Evolutionary conservation across 2,113 vertebrate species (phyloP), one percentile per base, ranked within the genome.

Genomic region (Prolemur simus): DNA sequence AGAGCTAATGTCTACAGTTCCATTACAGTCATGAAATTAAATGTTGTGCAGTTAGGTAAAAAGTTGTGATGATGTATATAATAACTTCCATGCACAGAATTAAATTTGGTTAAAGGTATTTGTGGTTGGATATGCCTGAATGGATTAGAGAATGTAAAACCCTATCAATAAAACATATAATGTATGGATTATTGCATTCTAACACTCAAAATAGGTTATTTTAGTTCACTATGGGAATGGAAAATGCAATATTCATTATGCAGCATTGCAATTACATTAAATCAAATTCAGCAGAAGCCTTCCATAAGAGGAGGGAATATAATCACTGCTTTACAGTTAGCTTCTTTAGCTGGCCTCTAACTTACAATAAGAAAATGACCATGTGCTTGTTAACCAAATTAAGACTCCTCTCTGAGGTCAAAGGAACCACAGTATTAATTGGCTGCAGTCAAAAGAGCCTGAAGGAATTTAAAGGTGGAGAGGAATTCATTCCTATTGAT

Each of bases 11-110:
- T 76, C 92, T 94, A 87, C 27, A 64, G 11, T 89, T 73, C 78
- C 34, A 96, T 96, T 97, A 96, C 58, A 3, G 23, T 95, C 85
- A 90, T 95, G 45, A 95, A 80, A 98, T 94, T 98, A 98, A 97
- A 82, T 96, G 34, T 6, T 86, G 34, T 84, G 45, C 47, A 93
- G 63, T 94, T 97, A 96, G 83, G 42, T 94, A 89, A 5, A 92
- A 45, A 96, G 42, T 56, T 93, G 3, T 92, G 84, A 95, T 97
- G 96, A 96, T 97, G 11, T 97, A 90, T 90, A 96, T 96, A 95
- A 97, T 97, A 94, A 95, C 74, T 96, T 96, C 37, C 78, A 66
- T 89, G n/a, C 13, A 76, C 23, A 63, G 68, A 90, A 45, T 97
- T 80, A 93, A 96, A 96, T 86, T 77, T 2, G 58, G 47, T 94